A percentile compares a stretch with the other conserved stretches of the same genome.
Conservation (phyloP, 2,888 invertebrate species). For the Neelides folsomi region DNA sequence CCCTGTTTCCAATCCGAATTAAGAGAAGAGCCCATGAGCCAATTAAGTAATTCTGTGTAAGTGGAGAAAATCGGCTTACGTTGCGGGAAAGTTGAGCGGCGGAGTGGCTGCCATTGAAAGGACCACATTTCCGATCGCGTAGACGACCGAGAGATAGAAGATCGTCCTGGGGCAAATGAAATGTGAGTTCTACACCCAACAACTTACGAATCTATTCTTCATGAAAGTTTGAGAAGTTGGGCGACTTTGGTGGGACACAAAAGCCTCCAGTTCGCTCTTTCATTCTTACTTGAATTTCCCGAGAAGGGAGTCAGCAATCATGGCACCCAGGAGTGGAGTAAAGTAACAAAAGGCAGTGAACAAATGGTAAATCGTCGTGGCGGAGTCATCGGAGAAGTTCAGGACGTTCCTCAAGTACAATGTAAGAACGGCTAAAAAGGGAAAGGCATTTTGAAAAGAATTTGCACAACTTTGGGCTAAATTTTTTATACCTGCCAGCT, state of each 20-base stretch:
- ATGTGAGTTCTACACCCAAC: slow-evolving; percentile 2
- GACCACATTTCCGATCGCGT: slow-evolving; percentile 41
- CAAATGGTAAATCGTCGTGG: slow-evolving; percentile 76
- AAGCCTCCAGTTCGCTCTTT: background rate
- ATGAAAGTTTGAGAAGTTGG: no score
- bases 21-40: no score
- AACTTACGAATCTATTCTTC: no score
- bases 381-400: slow-evolving; percentile 53
- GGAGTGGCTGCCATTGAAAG: slow-evolving; percentile 41
- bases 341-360: slow-evolving; percentile 83
- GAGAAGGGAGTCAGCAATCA: slow-evolving; percentile 80
- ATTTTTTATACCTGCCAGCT: background rate
- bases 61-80: slow-evolving; percentile 10
- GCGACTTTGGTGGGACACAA: background rate
- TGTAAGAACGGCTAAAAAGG: slow-evolving; percentile 69
- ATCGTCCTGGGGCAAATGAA: slow-evolving; percentile 41
- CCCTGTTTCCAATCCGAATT: slow-evolving; percentile 30
- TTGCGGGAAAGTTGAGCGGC: slow-evolving; percentile 9
- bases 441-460: no score
- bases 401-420: slow-evolving; percentile 76
- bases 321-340: slow-evolving; percentile 76
- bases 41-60: background rate
- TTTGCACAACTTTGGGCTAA: no score
- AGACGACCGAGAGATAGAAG: slow-evolving; percentile 42
- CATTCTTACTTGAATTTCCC: slow-evolving; percentile 62